Percentiles rank a stretch among this genome's conserved stretches.
Evolutionary conservation across 2,797 vertebrate species (phyloP).

Genomic region (Salarias fasciatus): DNA sequence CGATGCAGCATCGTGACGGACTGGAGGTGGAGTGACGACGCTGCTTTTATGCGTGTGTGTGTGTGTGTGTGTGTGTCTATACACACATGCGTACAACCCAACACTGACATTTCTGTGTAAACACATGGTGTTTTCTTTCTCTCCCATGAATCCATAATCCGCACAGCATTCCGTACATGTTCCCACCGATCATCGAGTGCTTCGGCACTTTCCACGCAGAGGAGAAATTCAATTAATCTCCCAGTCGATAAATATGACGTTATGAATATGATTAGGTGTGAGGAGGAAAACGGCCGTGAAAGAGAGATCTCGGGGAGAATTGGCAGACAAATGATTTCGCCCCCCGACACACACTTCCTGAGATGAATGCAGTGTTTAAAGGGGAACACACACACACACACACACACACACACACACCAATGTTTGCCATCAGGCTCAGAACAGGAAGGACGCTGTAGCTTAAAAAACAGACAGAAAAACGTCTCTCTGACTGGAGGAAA

Average conservation of each 20-base stretch:
- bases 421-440: too few species aligned
- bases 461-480: too few species aligned
- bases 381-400: too few species aligned
- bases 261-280: slow-evolving; percentile 29
- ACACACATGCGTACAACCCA: too few species aligned
- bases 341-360: not conserved
- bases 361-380: not conserved
- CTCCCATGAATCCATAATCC: slow-evolving; percentile 12
- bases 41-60: not conserved
- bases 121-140: not conserved
- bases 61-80: too few species aligned
- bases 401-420: too few species aligned
- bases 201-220: not conserved
- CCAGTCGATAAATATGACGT: slow-evolving; percentile 10
- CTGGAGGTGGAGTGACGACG: slow-evolving; percentile 1
- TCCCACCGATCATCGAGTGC: slow-evolving; percentile 6
- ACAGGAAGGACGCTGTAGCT: too few species aligned
- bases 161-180: not conserved
- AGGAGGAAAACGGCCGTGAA: not conserved
- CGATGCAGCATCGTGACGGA: not conserved
- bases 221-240: slow-evolving; percentile 23
- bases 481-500: too few species aligned
- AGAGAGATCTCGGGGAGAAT: not conserved
- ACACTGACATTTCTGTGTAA: not conserved
- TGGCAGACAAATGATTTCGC: not conserved